Base-by-base conservation (phyloP, 2,113 vertebrate genomes). In the Coryphaenoides rupestris region DNA sequence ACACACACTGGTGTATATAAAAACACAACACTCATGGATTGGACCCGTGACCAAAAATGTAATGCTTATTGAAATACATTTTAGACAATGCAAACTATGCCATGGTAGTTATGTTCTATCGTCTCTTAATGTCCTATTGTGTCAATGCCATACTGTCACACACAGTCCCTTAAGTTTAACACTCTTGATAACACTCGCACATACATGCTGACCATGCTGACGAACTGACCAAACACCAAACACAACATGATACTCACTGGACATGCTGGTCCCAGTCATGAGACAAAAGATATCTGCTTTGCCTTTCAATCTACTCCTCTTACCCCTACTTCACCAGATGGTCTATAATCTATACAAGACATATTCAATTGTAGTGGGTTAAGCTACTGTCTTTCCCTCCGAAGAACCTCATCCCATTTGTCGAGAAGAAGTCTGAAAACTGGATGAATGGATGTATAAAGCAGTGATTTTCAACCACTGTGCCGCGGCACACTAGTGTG, bases 351-450 rank as follows among this genome's bases (percentile, higher is more conserved):
- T 64, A 61, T 64, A 50, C 26, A 13, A 55, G 65, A 65, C 78
- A 72, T 73, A 72, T 68, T 63, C n/a, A 2, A 63, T 1, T 0
- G 0, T 3, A 17, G 23, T 47, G 47, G 17, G 47, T 17, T 5
- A n/a, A 50, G 3, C 47, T 50, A 17, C 16, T 45, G 40, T 5
- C 13, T 45, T 45, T 45, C 13, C 47, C n/a, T 17, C 17, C 6
- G 17, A 13, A 50, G n/a, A 63, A 59, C 55, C 61, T 69, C 59
- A 58, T 63, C 58, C 55, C 63, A 71, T 21, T 47, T 6, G 46
- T 21, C 22, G 15, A 67, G n/a, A 40, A 74, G 70, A 33, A 76
- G 72, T 81, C 68, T 65, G 19, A 58, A 73, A 81, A 59, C 50
- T 24, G 19, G 49, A 13, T 4, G 23, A 60, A 50, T 14, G 19